Conservation (phyloP, 2,797 vertebrate species). For the Artibeus lituratus region DNA sequence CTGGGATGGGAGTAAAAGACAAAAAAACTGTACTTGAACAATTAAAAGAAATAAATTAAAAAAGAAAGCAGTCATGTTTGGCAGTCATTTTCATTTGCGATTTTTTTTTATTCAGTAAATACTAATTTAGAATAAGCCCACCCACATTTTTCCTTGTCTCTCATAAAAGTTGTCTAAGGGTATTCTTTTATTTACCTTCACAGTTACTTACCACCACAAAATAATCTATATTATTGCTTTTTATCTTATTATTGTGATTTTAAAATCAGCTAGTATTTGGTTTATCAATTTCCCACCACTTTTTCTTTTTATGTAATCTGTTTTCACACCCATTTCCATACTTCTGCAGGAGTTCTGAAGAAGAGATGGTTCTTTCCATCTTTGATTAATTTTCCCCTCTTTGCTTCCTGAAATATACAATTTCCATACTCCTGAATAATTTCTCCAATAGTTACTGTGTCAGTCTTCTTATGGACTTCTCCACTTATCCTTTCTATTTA, state of each 20-base stretch:
- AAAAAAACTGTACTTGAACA: too few species aligned
- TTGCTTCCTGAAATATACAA: background rate
- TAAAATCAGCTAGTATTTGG: background rate
- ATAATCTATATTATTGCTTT: background rate
- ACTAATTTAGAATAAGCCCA: background rate
- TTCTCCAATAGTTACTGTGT: background rate
- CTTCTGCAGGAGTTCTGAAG: background rate
- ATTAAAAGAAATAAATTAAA: too few species aligned
- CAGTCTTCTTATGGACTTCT: background rate
- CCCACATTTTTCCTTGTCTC: background rate
- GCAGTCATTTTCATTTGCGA: background rate
- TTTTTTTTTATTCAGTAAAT: slow-evolving; percentile 14
- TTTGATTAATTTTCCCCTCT: background rate
- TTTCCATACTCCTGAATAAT: background rate
- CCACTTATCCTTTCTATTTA: background rate
- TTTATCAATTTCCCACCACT: background rate
- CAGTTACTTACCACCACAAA: background rate
- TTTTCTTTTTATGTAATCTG: background rate
- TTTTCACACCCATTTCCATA: background rate
- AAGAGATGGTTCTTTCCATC: background rate
- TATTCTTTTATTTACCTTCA: background rate
- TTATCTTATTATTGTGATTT: background rate
- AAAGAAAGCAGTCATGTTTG: background rate
- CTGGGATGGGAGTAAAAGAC: too few species aligned
- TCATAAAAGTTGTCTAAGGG: background rate